These are phyloP conservation scores for Ceratotherium simum DNA, from an alignment of 2,113 vertebrate genomes.

Conservation along the genomic window DNA sequence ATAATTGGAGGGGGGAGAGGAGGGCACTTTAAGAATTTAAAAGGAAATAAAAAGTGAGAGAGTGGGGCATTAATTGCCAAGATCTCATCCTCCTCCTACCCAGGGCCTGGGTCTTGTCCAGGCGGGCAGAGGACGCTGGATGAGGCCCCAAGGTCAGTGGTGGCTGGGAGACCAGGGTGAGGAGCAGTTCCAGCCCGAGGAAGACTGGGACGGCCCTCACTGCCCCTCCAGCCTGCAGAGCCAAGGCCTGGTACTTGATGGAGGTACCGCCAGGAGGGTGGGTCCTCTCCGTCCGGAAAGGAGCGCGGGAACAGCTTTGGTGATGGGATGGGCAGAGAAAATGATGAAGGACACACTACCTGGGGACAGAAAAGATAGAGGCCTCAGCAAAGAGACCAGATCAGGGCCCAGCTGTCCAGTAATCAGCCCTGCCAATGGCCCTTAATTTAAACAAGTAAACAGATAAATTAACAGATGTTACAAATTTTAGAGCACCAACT, in stretches of 20 bases:
- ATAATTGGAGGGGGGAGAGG: not conserved
- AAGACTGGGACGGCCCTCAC: not conserved
- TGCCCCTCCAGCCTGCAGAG: not conserved
- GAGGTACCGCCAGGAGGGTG: not conserved
- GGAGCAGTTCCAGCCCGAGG: rapidly evolving
- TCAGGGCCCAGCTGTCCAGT: not conserved
- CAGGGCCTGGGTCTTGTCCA: not conserved
- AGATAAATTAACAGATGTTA: not conserved
- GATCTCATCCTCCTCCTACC: not conserved
- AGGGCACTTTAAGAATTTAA: not conserved
- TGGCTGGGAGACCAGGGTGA: not conserved
- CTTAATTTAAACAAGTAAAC: not conserved
- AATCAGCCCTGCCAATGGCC: not conserved
- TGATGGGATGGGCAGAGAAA: not conserved
- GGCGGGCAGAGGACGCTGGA: not conserved
- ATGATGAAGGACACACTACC: no score
- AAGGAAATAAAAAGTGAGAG: not conserved
- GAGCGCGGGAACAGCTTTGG: not conserved
- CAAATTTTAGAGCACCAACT: not conserved
- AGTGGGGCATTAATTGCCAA: not conserved
- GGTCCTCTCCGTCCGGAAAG: not conserved
- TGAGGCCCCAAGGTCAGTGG: no score
- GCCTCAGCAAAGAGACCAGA: no score
- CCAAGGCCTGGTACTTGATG: not conserved
- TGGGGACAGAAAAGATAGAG: no score